Evolutionary conservation across 2,888 invertebrate genomes (phyloP), one percentile per base, ranked within the genome.

Genomic region (Lithophane ornitopus): DNA sequence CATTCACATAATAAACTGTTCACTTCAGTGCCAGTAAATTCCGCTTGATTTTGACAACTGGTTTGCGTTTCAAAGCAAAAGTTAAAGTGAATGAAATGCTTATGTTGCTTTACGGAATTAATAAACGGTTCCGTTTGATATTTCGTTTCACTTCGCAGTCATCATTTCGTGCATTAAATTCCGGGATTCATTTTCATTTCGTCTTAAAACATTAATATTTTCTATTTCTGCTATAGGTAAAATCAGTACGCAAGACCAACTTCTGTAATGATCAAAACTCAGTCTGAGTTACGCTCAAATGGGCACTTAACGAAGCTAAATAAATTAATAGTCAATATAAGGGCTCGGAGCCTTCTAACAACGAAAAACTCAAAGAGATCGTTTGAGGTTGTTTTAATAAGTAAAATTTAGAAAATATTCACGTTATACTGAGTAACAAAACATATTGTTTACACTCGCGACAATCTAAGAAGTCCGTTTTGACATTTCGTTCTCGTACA

Each of bases 281-380:
- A 70, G 75, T 71, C 77, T 68, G 56, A 67, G 56, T 83, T 63
- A 71, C 81, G 75, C 76, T 79, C 61, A 65, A 79, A 86, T 73
- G 76, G 77, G 76, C 72, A 86, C 81, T 74, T 77, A 79, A 81
- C 77, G 76, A 81, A 86, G 86, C 81, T 83, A 74, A 85, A 81
- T 86, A 81, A 81, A 77, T 86, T 80, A 83, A 80, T 82, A 86
- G 73, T 76, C 85, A 80, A 82, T 85, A 84, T 80, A 84, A 84
- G 77, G 67, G 69, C 72, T 76, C 63, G 76, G 61, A 71, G 49
- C 67, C 70, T 72, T 49, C 70, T 39, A 28, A 70, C 71, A 78
- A 81, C 71, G 78, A 85, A 80, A 84, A 79, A 67, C 63, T 73
- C 58, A 77, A 69, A 69, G 72, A 66, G 54, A 67, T 46, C 52